phyloP scores from a whole-genome alignment of 1,140 invertebrate genomes.

The Hydropsyche tenuis region DNA sequence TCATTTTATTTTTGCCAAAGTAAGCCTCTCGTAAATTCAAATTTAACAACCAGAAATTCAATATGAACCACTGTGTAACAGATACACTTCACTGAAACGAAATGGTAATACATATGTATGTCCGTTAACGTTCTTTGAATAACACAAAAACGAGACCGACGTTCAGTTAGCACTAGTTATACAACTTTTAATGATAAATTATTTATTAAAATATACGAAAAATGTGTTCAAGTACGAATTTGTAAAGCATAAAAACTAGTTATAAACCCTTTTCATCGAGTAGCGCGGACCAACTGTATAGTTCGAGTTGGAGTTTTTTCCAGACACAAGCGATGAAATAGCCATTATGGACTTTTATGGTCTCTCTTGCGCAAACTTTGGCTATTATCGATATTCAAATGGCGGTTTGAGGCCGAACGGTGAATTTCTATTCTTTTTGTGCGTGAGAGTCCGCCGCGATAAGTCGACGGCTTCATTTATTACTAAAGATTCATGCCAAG shows the following conservation, averaged over 20 bases:
- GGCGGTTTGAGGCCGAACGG: constrained; percentile 11
- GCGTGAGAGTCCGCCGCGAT: neutral
- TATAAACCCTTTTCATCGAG: neutral
- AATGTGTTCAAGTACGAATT: neutral
- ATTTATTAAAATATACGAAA: neutral
- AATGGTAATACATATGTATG: neutral
- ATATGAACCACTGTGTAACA: neutral
- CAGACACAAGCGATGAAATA: constrained; percentile 39
- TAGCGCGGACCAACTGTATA: neutral
- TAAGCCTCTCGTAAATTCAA: neutral
- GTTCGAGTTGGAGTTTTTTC: neutral
- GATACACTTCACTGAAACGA: neutral
- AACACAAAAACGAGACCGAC: no score
- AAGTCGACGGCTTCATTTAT: neutral
- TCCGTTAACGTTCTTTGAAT: no score
- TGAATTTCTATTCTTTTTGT: constrained; percentile 21
- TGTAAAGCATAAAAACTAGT: neutral
- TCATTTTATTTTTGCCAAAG: neutral
- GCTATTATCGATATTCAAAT: constrained; percentile 47
- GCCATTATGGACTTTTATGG: constrained; percentile 43
- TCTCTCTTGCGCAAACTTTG: constrained; percentile 32
- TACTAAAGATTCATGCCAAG: neutral
- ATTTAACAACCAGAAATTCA: neutral
- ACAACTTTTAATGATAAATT: neutral
- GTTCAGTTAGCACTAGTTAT: no score